Evolutionary conservation across 1,140 invertebrate species (phyloP), one percentile per base, ranked within the genome.

Genomic region (Panagrolaimus sp.): DNA sequence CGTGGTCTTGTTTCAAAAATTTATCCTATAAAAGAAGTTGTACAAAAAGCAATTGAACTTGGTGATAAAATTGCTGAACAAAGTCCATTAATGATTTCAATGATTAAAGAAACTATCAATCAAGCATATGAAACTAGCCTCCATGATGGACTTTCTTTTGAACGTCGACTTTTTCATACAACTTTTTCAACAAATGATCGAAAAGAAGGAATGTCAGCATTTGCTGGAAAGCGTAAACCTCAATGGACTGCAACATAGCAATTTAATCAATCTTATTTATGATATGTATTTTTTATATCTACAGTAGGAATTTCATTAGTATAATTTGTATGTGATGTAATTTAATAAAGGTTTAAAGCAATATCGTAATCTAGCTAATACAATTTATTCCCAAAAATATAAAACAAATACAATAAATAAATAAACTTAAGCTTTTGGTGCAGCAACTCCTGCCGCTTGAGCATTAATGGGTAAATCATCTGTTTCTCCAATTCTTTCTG

Each of bases 51-150:
- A 0, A 86, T 99, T 14, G 96, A 98, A 84, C 84, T 94, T 13
- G 96, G 89, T 0, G 95, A 98, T 81, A 93, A 92, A 83, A 98
- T 99, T 72, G 87, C 89, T n/a, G 87, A 88, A 7, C 90, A 93
- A 81, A 98, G 95, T 0, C 91, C 89, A 62, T 79, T 98, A 9
- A 89, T 91, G 77, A 89, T 92, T 20, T 87, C 88, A 65, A 87
- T 98, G 83, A 92, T 90, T 73, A 99, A 99, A 84, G 93, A 98
- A 84, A 85, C 92, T 9, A 92, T 98, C 0, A 96, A 97, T 85
- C 88, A 67, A 85, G 92, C 93, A 0, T 95, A 89, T 80, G 93
- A 97, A 85, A 90, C 90, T 45, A 90, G 91, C 0, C 85, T 98
- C 20, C 85, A 86, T 67, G 89, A 96, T 85, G 94, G 94, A 16